Conservation (phyloP, 2,113 vertebrate species). For the Vidua chalybeata region DNA sequence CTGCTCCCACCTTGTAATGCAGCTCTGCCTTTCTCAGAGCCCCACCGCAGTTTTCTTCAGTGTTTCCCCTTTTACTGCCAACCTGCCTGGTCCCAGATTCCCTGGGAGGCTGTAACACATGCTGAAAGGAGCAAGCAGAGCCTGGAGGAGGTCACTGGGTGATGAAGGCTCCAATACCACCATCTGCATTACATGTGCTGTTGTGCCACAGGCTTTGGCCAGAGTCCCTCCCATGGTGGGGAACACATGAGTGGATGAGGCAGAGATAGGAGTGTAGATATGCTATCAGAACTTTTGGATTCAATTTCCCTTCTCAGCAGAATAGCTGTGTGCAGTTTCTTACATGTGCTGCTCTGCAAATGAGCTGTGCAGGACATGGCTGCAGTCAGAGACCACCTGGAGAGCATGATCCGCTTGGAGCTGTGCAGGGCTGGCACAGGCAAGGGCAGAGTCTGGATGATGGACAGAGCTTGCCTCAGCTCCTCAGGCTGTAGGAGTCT, state of each 20-base stretch:
- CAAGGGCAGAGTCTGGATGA: not conserved
- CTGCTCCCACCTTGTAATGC: not conserved
- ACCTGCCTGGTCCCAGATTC: not conserved
- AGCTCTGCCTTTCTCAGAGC: not conserved
- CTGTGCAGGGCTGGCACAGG: not conserved
- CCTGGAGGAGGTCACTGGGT: not conserved
- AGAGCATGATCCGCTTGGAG: fast-evolving
- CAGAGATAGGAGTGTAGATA: constrained; percentile 21
- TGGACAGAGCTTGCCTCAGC: not conserved
- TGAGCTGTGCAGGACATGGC: not conserved
- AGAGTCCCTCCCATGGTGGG: not conserved
- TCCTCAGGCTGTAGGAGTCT: not conserved
- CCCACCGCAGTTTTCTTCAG: fast-evolving
- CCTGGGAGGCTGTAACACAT: not conserved
- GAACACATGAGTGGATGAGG: not conserved
- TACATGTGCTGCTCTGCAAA: not conserved
- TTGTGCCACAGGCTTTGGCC: constrained; percentile 13
- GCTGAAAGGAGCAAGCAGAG: constrained; percentile 7
- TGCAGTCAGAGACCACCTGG: not conserved
- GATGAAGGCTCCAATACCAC: not conserved
- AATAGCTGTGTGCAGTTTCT: not conserved
- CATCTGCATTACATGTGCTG: constrained; percentile 5
- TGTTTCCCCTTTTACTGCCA: not conserved
- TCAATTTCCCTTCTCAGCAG: constrained; percentile 15
- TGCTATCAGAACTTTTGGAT: not conserved